Evolutionary conservation across 2,797 vertebrate species (phyloP), one percentile per base, ranked within the genome.

Genomic region (Sparidentex hasta): DNA sequence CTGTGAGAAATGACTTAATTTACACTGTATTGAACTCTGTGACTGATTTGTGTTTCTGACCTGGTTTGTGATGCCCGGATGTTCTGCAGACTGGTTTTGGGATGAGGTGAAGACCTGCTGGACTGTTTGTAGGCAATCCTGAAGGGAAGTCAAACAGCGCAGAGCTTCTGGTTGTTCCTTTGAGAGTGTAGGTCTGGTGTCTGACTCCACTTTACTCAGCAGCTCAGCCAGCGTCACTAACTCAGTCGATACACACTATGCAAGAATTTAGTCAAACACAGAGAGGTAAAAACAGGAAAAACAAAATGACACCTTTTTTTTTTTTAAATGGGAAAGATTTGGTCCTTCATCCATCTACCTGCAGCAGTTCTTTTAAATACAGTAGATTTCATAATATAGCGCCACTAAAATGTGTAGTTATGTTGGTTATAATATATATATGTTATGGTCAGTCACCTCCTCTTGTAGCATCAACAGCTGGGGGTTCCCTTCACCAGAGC

Each of bases 201-300:
- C 90, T 56, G 92, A 87, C 1, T 90, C 87, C 65, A 95, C 94
- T 56, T 93, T 90, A n/a, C 76, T 90, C 91, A 98, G 64, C 74
- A 96, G 92, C 63, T 93, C 54, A 1, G 90, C 77, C 77, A 98
- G 87, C 63, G 93, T 94, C 72, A 87, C 82, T 87, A 98, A 74
- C 85, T 97, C 96, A 0, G 88, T 82, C 16, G 92, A 95, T 33
- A 97, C 84, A 61, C 94, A 95, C 97, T 98, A 65, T 48, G 66
- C 20, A 52, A 55, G 20, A 43, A 33, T 33, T 21, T 0, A 52
- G 29, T 27, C 5, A 67, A n/a, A 58, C 55, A 51, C 6, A 59
- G 14, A 27, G 38, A 7, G 58, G 5, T 5, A 33, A 52, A 59
- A 54, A 18, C 41, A 69, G 9, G 23, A n/a, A 1, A 5, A n/a